Evolutionary conservation across 1,140 invertebrate species (phyloP), one percentile per base, ranked within the genome.

Genomic region (Marisa cornuarietis): DNA sequence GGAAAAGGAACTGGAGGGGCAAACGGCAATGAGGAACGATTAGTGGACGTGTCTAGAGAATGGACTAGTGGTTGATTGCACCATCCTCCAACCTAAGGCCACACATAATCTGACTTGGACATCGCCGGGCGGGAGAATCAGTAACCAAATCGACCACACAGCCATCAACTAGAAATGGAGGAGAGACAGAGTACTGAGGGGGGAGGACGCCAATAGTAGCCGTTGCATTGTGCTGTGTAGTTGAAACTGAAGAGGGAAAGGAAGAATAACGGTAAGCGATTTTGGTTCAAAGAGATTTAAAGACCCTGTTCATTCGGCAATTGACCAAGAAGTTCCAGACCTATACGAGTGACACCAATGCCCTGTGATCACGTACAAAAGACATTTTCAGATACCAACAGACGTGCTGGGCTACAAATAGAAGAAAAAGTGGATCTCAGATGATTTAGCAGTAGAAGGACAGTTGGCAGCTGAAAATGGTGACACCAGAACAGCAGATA

Each of bases 111-210:
- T n/a, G n/a, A n/a, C n/a, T n/a, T n/a, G n/a, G n/a, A n/a, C n/a
- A n/a, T n/a, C n/a, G n/a, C n/a, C n/a, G n/a, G n/a, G n/a, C n/a
- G n/a, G n/a, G n/a, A n/a, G n/a, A n/a, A n/a, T n/a, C n/a, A n/a
- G n/a, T n/a, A n/a, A n/a, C n/a, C n/a, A n/a, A n/a, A n/a, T n/a
- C n/a, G n/a, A n/a, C n/a, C n/a, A n/a, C 74, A 79, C 83, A 26
- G 79, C 79, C 6, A 80, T 84, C 58, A 81, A 82, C 52, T 63
- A 62, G 80, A 80, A 76, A n/a, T n/a, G n/a, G n/a, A 83, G 83
- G 73, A 83, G 79, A 65, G 78, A n/a, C n/a, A n/a, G n/a, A n/a
- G n/a, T n/a, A n/a, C n/a, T n/a, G n/a, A n/a, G n/a, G n/a, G n/a
- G n/a, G n/a, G n/a, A n/a, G n/a, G n/a, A n/a, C n/a, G n/a, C n/a